Base-by-base conservation (phyloP, 1,140 invertebrate genomes). In the Drosophila rhopaloa region DNA sequence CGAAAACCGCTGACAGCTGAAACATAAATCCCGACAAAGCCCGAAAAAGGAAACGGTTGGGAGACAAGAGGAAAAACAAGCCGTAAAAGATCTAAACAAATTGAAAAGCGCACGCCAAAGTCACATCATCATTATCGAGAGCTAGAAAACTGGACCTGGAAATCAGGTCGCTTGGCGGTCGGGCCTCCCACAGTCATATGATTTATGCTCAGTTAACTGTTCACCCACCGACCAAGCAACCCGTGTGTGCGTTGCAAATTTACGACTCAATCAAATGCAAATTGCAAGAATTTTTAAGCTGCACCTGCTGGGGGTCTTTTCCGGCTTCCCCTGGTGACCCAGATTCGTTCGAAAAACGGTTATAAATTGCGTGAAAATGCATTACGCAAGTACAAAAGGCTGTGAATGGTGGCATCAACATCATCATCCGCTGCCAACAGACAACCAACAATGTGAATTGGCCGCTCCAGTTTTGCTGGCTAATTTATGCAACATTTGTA, bases 191-290 rank as follows among this genome's bases (percentile, higher is more conserved):
- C 83, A 88, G 83, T 61, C 53, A 51, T 58, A 71, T 83, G 84
- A 86, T 86, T 88, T 88, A 86, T 88, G 83, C 61, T 74, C 68
- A 48, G 66, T 44, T 81, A 77, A 77, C 74, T 80, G 63, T 79
- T 71, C 68, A 48, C 46, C 37, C 37, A 67, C 65, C 41, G 11
- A 56, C 43, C 44, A 50, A n/a, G 41, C 27, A 56, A 16, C 50
- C 37, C 67, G 62, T 70, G 68, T 74, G 74, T 86, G 83, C 83
- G 72, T 86, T 67, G 83, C 83, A 86, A 81, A 86, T 86, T 86
- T 88, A 83, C 83, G 83, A 88, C 83, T 86, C 83, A 86, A 86
- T 86, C 83, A 86, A 88, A 86, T 88, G 83, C 83, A 86, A 86
- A 86, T 82, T 74, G 71, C 72, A 65, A 67, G 54, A 73, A 80